Base-by-base conservation (phyloP, 1,140 invertebrate species). In the Drosophila repleta region DNA sequence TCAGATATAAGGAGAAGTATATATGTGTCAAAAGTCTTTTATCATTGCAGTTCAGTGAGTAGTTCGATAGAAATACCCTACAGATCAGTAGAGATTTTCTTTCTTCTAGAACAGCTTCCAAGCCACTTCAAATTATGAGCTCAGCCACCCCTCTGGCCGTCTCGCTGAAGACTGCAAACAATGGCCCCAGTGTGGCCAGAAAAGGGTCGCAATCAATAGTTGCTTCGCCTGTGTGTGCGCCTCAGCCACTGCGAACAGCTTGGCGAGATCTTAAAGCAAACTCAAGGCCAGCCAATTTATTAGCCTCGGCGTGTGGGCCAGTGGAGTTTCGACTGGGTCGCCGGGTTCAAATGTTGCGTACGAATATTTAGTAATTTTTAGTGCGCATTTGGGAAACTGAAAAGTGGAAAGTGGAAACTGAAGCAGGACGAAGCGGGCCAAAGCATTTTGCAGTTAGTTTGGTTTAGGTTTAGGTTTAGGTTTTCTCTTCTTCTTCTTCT, bases 381-480 rank as follows among this genome's bases (percentile, higher is more conserved):
- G 66, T 60, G 67, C 49, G 70, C 79, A 82, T 74, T 81, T 76
- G 78, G 78, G 63, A 67, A 79, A 79, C 32, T 61, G 48, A 24
- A 37, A 20, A 32, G 26, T 51, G 57, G 48, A 37, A 20, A 32
- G 26, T 51, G 57, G 48, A 37, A 20, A 32, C 18, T 51, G 45
- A 41, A 52, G 17, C 39, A 3, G 39, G 61, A 15, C 18, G 18
- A 43, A 17, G 46, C n/a, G n/a, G 46, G 49, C 53, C 66, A 71
- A 87, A 78, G 74, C 79, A 82, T 87, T 87, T 87, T 82, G 75
- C 82, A 87, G 82, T 88, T 87, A 88, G 83, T 87, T 87, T 81
- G 75, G 60, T 82, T 82, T 67, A 43, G 68, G 68, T 65, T 85
- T 18, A 8, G 2, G 6, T 29, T 29, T 26, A 6, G 24, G 24